Base-by-base conservation (phyloP, 2,888 invertebrate species). In the Pterobdella sp. region DNA sequence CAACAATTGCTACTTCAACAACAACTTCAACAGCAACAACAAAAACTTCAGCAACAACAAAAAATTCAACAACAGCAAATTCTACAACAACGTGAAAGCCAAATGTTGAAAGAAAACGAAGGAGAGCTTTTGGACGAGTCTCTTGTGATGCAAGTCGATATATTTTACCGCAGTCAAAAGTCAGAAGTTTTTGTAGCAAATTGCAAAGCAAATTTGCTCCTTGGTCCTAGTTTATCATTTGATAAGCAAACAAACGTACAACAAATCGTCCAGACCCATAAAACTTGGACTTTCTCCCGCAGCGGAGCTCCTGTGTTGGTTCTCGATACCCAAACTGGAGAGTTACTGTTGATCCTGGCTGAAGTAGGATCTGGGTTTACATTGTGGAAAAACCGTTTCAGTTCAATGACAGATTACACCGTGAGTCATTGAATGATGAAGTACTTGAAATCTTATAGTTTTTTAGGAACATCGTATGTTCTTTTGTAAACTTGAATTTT, bases 331-430 rank as follows among this genome's bases (percentile, higher is more conserved):
- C 91, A 91, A 0, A 89, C 90, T 79, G 89, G 90, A 14, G 85
- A 89, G 67, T 75, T 91, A 14, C 88, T 89, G 76, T 87, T 91
- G 60, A 86, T 90, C 1, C 82, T 91, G 69, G 90, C 90, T 1
- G 91, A 91, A 81, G 87, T 89, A 42, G 91, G 91, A n/a, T 90
- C 91, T 0, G 90, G 90, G 73, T 91, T 92, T 83, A 89, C 89
- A 73, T 84, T 92, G 31, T 92, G 91, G 91, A 87, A 88, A 77
- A 91, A 92, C 83, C 88, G 88, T 69, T 89, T 92, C 78, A 91
- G 91, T 83, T 90, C 91, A 81, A 84, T 91, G 76, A 89, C 90
- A 7, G 87, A 89, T 74, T 92, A 91, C 85, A 80, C 78, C 70
- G 89, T 89, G 0, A 88, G 88, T 63, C n/a, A 26, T 4, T 88